Percentiles rank a stretch among this genome's conserved stretches.
These are phyloP conservation scores for Zosterops borbonicus DNA, from an alignment of 2,113 vertebrate species.

Conservation along the genomic window DNA sequence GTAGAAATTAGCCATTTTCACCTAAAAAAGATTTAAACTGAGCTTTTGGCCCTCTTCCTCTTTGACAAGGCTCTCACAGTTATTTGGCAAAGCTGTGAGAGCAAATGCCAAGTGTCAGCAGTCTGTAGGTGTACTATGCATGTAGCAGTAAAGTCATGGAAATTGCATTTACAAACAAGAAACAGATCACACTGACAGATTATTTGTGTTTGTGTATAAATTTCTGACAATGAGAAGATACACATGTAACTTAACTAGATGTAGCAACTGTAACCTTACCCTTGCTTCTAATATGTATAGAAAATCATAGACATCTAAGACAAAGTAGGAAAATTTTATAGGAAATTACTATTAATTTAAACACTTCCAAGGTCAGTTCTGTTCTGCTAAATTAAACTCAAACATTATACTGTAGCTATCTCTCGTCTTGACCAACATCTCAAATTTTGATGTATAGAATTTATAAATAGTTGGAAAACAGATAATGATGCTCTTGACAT, in stretches of 20 bases:
- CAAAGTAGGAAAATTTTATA: background rate
- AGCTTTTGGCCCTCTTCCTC: background rate
- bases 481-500: fast-evolving
- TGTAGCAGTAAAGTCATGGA: background rate
- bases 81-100: background rate
- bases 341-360: background rate
- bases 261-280: background rate
- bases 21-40: background rate
- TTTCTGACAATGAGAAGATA: background rate
- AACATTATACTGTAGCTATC: background rate
- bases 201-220: background rate
- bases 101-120: background rate
- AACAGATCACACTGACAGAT: background rate
- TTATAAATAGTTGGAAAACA: background rate
- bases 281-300: background rate
- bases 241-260: background rate
- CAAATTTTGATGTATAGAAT: background rate
- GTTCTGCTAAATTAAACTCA: background rate
- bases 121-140: background rate
- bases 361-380: background rate
- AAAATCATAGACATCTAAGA: background rate
- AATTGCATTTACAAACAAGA: background rate
- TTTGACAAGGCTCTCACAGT: background rate
- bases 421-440: background rate
- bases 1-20: background rate